Evolutionary conservation across 23 tunicate genomes (phyloP), one percentile per base, ranked within the genome.

Genomic region (Phallusia fumigata): DNA sequence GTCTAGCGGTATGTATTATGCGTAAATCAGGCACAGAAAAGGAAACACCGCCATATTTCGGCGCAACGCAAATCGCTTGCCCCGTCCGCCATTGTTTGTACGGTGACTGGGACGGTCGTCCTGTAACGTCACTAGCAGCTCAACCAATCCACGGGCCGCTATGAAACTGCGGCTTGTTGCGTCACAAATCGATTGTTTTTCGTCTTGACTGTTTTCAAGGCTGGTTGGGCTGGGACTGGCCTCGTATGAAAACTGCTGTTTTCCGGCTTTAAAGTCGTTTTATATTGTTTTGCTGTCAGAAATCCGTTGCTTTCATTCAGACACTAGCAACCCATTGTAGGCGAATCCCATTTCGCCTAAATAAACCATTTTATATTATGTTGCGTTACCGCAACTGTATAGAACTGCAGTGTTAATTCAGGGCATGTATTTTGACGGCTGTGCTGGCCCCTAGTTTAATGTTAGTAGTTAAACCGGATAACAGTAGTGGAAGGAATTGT

Each of bases 241-340:
- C 47, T 5, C 10, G 47, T 5, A 58, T 58, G 69, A 58, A 58
- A 21, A 58, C 69, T 58, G 69, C 69, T 58, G 69, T 24, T 58
- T 58, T 58, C 69, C 69, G 58, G 69, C 69, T 21, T 58, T 58
- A 21, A 58, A 58, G 69, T 21, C 69, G 11, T 58, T 58, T n/a
- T 22, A 1, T 58, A 24, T 24, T 58, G 69, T 58, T 58, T 5
- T 58, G 69, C 28, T 58, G 69, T 58, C 69, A 58, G 69, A 58
- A 58, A 58, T 58, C 69, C 69, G 69, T 58, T 24, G 69, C 28
- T 58, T 6, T 58, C 69, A 58, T 58, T 58, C 69, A 58, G 69
- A 58, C 69, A 58, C 69, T 58, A 58, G 69, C 69, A 58, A 58
- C 28, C 69, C 69, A 58, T 58, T 58, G 69, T 58, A 58, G 69